Percentiles rank a stretch among this genome's conserved stretches.
phyloP scores from a whole-genome alignment of 2,113 vertebrate species.

The Oxygymnocypris stewartii region DNA sequence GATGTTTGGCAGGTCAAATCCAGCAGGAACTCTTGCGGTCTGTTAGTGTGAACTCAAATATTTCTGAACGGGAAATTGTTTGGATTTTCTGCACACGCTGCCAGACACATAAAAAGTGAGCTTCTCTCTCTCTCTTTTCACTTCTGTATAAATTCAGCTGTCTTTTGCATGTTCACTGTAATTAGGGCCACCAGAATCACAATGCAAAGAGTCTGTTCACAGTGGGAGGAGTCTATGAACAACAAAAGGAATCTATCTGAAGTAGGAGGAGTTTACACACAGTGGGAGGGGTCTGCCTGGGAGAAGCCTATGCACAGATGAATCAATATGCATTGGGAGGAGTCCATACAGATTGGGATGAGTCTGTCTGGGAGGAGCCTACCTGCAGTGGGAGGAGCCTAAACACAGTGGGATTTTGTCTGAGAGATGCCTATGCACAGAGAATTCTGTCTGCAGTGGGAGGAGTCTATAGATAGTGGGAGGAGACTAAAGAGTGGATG shows the following conservation, averaged over 20 bases:
- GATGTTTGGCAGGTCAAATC: conserved; percentile 83
- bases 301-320: not conserved
- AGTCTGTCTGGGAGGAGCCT: no score
- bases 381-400: not conserved
- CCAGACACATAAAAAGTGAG: conserved; percentile 70
- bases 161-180: not conserved
- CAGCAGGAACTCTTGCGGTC: conserved; percentile 87
- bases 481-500: no score
- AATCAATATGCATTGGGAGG: not conserved
- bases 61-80: conserved; percentile 26
- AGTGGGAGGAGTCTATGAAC: not conserved
- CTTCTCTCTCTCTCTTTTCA: not conserved
- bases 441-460: not conserved
- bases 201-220: not conserved
- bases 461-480: not conserved
- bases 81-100: conserved; percentile 67
- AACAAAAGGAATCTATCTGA: not conserved
- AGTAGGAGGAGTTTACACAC: not conserved
- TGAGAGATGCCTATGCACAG: not conserved
- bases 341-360: not conserved
- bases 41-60: conserved; percentile 89
- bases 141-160: no score
- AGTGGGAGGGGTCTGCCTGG: not conserved
- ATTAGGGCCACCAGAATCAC: not conserved
- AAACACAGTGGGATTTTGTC: not conserved